These are phyloP conservation scores for Drosophila austrosaltans DNA, from an alignment of 2,888 invertebrate species.

Conservation along the genomic window DNA sequence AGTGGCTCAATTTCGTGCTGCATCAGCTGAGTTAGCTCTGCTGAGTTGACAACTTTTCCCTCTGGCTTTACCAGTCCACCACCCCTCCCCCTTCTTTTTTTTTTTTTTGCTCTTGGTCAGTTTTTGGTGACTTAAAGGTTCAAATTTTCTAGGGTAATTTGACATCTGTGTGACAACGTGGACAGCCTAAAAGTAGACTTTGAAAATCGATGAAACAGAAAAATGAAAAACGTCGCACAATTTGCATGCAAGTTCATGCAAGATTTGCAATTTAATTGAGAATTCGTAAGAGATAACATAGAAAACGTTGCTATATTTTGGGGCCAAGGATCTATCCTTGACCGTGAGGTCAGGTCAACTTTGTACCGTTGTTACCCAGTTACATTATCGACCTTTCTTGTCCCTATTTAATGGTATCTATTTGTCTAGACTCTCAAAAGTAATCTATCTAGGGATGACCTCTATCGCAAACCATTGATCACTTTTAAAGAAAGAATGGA, in stretches of 20 bases:
- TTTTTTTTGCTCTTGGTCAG: slow-evolving; percentile 5
- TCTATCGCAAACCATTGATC: no score
- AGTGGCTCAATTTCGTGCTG: slow-evolving; percentile 47
- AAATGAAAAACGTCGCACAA: background rate
- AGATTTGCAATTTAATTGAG: background rate
- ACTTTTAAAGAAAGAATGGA: no score
- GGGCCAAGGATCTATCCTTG: no score
- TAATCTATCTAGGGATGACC: no score
- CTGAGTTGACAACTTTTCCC: slow-evolving; percentile 54
- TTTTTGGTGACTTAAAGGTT: slow-evolving; percentile 5
- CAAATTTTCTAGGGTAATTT: slow-evolving; percentile 5
- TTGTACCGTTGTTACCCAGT: no score
- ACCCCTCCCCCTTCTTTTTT: background rate
- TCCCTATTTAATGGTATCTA: no score
- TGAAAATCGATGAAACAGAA: background rate
- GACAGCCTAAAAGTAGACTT: background rate
- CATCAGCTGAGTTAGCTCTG: slow-evolving; percentile 41
- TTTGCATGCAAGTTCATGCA: slow-evolving; percentile 2
- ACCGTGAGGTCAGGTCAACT: no score
- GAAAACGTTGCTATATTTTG: no score
- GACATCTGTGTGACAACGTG: background rate
- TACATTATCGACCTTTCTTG: no score
- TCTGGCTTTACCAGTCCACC: background rate
- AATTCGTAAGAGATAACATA: background rate
- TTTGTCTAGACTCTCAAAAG: no score